Evolutionary conservation across 2,113 vertebrate species (phyloP).

Genomic region (Ciconia maguari): DNA sequence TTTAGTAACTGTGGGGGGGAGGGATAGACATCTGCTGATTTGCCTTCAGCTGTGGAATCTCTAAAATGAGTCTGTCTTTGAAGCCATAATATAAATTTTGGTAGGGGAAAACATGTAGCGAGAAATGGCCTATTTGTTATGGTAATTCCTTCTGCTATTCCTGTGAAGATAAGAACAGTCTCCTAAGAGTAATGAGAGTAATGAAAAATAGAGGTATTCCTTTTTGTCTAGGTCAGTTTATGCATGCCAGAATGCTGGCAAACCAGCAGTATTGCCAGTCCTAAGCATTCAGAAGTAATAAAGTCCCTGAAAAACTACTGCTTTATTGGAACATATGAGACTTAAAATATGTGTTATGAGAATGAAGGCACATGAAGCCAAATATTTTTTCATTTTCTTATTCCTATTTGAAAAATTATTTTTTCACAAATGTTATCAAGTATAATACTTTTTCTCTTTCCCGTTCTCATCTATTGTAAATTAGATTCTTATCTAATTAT

Average conservation of each 20-base stretch:
- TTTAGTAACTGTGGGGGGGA: background rate
- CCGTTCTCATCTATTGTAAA: background rate
- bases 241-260: accelerated
- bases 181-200: background rate
- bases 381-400: background rate
- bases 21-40: background rate
- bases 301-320: background rate
- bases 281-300: background rate
- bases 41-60: background rate
- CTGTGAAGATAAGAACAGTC: background rate
- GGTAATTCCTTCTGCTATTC: background rate
- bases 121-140: background rate
- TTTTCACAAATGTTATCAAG: accelerated
- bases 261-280: background rate
- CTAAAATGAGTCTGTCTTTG: background rate
- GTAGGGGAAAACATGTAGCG: background rate
- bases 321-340: background rate
- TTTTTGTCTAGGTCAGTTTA: background rate
- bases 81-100: background rate
- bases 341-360: background rate
- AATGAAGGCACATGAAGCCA: background rate
- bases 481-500: background rate
- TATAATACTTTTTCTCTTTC: background rate
- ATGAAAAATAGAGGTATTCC: background rate
- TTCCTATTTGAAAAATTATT: background rate